phyloP scores from a whole-genome alignment of 1,140 invertebrate genomes.

The Polyergus mexicanus region DNA sequence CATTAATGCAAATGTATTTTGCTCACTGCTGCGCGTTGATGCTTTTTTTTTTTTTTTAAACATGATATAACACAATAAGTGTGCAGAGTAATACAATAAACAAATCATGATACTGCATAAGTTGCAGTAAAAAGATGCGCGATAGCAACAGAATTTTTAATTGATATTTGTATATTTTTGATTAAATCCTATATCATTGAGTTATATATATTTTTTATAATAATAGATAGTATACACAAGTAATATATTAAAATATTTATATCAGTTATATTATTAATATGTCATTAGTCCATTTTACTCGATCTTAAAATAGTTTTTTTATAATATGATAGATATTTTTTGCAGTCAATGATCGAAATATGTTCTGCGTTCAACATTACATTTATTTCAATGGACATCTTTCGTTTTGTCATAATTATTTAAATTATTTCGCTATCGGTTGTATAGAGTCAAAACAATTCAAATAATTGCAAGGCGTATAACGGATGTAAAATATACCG shows the following conservation, averaged over 20 bases:
- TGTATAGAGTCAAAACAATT: not conserved
- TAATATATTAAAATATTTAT: not conserved
- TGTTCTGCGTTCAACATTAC: too few species aligned
- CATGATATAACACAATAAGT: not conserved
- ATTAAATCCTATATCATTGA: not conserved
- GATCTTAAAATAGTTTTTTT: not conserved
- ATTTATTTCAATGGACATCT: not conserved
- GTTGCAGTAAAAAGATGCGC: not conserved
- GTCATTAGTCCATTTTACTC: not conserved
- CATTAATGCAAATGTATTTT: conserved; percentile 50
- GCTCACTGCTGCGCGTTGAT: not conserved
- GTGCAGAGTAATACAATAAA: conserved; percentile 17
- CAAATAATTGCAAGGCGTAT: not conserved
- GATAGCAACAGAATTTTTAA: not conserved
- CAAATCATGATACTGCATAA: conserved; percentile 1
- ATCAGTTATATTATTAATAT: not conserved
- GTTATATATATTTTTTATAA: not conserved
- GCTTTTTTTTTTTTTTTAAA: conserved; percentile 17
- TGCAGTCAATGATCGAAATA: too few species aligned
- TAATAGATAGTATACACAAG: not conserved
- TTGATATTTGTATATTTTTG: not conserved
- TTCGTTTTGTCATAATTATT: not conserved
- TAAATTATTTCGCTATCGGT: not conserved
- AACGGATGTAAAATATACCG: not conserved
- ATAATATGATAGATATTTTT: not conserved